phyloP scores from a whole-genome alignment of 2,888 invertebrate genomes.

The Trichacis sp. region DNA sequence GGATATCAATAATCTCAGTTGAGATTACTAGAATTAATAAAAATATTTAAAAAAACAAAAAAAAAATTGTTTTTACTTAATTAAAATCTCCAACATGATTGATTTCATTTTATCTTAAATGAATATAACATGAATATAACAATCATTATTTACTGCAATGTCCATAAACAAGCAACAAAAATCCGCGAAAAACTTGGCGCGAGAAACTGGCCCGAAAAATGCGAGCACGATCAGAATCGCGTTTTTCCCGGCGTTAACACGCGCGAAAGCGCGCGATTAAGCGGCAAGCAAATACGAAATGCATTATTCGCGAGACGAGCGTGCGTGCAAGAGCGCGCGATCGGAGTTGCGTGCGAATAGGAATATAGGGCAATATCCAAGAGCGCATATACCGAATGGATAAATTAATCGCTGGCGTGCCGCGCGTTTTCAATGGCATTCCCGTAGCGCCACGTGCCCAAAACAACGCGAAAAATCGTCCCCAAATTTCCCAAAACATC shows the following conservation, averaged over 20 bases:
- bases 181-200: too few relatives aligned
- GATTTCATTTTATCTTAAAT: too few relatives aligned
- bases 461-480: neutral
- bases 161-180: too few relatives aligned
- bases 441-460: constrained; percentile 30
- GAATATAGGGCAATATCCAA: constrained; percentile 39
- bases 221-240: neutral
- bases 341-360: constrained; percentile 38
- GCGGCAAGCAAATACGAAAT: constrained; percentile 25
- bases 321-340: constrained; percentile 34
- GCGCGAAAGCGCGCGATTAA: constrained; percentile 26
- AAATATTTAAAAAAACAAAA: too few relatives aligned
- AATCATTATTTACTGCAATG: too few relatives aligned
- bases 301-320: constrained; percentile 31
- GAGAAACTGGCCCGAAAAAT: neutral
- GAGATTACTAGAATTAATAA: too few relatives aligned
- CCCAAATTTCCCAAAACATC: too few relatives aligned
- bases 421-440: constrained; percentile 31
- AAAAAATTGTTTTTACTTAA: too few relatives aligned
- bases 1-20: too few relatives aligned
- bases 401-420: constrained; percentile 40
- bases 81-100: too few relatives aligned
- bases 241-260: neutral
- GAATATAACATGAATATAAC: too few relatives aligned
- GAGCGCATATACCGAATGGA: constrained; percentile 33